Percentiles rank a stretch among this genome's conserved stretches.
Evolutionary conservation across 2,888 invertebrate genomes (phyloP).

Genomic region (Frankliniella fusca): DNA sequence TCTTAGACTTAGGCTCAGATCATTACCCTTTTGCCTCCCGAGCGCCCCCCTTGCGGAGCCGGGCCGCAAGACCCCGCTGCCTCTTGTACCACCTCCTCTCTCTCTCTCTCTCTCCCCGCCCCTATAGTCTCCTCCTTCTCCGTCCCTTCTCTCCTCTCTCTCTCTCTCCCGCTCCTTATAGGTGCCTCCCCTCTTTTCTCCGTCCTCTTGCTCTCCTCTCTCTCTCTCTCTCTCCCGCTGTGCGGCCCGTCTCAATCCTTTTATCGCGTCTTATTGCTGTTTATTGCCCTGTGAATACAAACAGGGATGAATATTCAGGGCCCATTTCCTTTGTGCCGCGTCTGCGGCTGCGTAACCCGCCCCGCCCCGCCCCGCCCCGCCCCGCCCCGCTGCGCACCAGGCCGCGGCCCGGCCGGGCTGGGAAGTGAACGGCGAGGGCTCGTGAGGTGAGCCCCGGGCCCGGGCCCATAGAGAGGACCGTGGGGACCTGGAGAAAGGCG

Average conservation of each 20-base stretch:
- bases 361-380: too few species aligned
- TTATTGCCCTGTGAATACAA: constrained; percentile 23
- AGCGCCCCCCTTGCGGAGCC: too few species aligned
- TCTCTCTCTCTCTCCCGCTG: not conserved
- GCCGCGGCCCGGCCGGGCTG: too few species aligned
- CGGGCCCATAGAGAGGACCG: too few species aligned
- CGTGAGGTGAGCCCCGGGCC: too few species aligned
- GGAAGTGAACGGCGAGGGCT: too few species aligned
- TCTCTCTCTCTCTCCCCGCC: too few species aligned
- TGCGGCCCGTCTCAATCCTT: not conserved
- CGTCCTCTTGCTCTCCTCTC: not conserved
- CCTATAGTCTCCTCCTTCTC: too few species aligned
- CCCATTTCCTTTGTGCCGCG: not conserved
- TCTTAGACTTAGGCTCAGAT: not conserved
- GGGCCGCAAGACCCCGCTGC: too few species aligned
- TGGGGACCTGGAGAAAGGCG: too few species aligned
- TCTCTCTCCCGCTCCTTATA: not conserved
- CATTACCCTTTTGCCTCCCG: not conserved
- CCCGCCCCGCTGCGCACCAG: too few species aligned
- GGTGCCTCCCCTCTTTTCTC: not conserved
- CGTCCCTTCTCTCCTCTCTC: not conserved
- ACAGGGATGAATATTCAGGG: constrained; percentile 24
- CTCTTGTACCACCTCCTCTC: too few species aligned
- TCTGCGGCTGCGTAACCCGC: not conserved
- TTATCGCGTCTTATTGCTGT: constrained; percentile 24